A percentile compares a stretch with the other conserved stretches of the same genome.
These are phyloP conservation scores for Hemibates koningsi DNA, from an alignment of 2,113 vertebrate species.

Conservation along the genomic window DNA sequence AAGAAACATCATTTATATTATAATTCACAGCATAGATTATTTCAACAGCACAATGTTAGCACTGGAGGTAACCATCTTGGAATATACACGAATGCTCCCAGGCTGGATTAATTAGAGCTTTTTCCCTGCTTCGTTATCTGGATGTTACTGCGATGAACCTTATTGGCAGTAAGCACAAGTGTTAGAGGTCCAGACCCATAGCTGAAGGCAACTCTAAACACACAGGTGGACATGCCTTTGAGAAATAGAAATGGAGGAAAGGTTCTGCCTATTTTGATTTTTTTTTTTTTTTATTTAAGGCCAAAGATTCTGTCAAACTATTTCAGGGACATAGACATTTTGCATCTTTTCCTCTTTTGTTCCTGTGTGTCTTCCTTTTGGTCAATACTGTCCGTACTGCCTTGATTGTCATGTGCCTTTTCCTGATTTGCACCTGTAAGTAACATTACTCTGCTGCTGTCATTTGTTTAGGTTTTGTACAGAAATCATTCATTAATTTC, in stretches of 20 bases:
- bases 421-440: not conserved
- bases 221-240: not conserved
- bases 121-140: not conserved
- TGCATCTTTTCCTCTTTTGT: not conserved
- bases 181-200: not conserved
- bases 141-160: not conserved
- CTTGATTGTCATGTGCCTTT: not conserved
- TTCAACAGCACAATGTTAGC: not conserved
- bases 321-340: not conserved
- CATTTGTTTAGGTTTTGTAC: not conserved
- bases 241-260: not conserved
- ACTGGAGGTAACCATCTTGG: not conserved
- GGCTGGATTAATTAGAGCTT: not conserved
- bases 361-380: not conserved
- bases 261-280: accelerated
- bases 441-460: too few species aligned
- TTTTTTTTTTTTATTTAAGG: not conserved
- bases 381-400: not conserved
- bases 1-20: not conserved
- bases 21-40: not conserved
- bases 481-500: not conserved
- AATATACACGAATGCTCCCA: not conserved
- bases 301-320: not conserved
- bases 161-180: not conserved
- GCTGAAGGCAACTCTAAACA: not conserved